Conservation (phyloP, 2,113 vertebrate genomes). For the Rafetus swinhoei region DNA sequence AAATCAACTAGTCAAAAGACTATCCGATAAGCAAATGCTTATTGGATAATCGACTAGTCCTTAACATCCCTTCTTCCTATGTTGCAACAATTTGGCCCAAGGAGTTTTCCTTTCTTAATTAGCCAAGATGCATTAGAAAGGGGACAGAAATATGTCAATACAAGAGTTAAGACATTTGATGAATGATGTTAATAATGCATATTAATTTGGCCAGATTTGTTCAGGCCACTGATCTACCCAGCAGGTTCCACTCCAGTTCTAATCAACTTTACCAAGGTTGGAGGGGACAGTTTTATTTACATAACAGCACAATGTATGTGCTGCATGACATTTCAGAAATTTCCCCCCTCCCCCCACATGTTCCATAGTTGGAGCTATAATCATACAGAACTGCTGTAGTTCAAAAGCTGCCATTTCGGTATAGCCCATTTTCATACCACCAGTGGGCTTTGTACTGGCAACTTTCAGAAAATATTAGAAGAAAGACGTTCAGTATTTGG, state of each 20-base stretch:
- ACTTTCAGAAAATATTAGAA: slow-evolving; percentile 23
- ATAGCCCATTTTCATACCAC: slow-evolving; percentile 35
- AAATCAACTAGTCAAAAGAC: too few species aligned
- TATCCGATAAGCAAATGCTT: too few species aligned
- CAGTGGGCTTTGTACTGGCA: slow-evolving; percentile 35
- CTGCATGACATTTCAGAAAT: slow-evolving; percentile 59
- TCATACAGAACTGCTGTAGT: slow-evolving; percentile 48
- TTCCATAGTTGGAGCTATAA: slow-evolving; percentile 41
- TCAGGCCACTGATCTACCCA: slow-evolving; percentile 15
- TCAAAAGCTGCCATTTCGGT: slow-evolving; percentile 46
- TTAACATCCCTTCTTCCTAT: too few species aligned
- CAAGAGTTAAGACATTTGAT: accelerated
- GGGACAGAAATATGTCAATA: slow-evolving; percentile 8
- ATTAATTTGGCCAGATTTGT: slow-evolving; percentile 1
- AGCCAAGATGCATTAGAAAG: slow-evolving; percentile 30
- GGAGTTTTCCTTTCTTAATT: background rate
- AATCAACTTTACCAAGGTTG: slow-evolving; percentile 54
- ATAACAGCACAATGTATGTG: slow-evolving; percentile 66
- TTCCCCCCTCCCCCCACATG: slow-evolving; percentile 52
- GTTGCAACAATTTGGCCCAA: slow-evolving; percentile 52
- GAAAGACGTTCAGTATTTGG: slow-evolving; percentile 49
- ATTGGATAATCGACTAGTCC: too few species aligned
- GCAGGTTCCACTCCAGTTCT: slow-evolving; percentile 21
- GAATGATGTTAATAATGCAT: background rate
- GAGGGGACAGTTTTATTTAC: slow-evolving; percentile 67